Evolutionary conservation across 2,113 vertebrate genomes (phyloP).

Genomic region (Centropristis striata): DNA sequence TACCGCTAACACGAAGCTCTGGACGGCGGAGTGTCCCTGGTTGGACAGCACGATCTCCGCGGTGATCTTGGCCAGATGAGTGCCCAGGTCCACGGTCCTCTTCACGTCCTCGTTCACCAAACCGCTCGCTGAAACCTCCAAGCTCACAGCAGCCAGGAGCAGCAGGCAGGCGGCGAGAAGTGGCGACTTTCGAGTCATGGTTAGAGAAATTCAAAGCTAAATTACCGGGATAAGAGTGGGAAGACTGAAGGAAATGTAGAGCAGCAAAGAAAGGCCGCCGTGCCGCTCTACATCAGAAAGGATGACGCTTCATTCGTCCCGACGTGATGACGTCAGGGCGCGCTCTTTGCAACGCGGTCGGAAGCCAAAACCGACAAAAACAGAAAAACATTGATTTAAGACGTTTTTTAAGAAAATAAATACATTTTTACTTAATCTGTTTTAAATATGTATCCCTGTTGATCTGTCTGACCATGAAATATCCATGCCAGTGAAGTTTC

Average conservation of each 20-base stretch:
- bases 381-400: background rate
- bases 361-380: background rate
- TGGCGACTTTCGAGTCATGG: constrained; percentile 43
- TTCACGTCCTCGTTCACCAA: constrained; percentile 93
- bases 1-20: constrained; percentile 89
- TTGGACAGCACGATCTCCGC: constrained; percentile 90
- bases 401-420: too few relatives aligned
- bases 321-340: constrained; percentile 64
- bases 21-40: constrained; percentile 79
- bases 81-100: constrained; percentile 93
- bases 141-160: constrained; percentile 64
- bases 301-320: constrained; percentile 85
- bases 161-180: constrained; percentile 57
- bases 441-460: background rate
- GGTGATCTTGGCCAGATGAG: constrained; percentile 94
- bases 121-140: constrained; percentile 72
- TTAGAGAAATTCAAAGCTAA: background rate
- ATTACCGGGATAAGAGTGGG: background rate
- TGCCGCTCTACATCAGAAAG: constrained; percentile 72
- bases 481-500: background rate
- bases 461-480: background rate
- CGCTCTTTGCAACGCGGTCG: constrained; percentile 12
- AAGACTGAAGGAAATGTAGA: constrained; percentile 28
- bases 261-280: constrained; percentile 77
- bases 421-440: background rate